These are phyloP conservation scores for Chalcosyrphus nemorum DNA, from an alignment of 2,888 invertebrate genomes.

Conservation along the genomic window DNA sequence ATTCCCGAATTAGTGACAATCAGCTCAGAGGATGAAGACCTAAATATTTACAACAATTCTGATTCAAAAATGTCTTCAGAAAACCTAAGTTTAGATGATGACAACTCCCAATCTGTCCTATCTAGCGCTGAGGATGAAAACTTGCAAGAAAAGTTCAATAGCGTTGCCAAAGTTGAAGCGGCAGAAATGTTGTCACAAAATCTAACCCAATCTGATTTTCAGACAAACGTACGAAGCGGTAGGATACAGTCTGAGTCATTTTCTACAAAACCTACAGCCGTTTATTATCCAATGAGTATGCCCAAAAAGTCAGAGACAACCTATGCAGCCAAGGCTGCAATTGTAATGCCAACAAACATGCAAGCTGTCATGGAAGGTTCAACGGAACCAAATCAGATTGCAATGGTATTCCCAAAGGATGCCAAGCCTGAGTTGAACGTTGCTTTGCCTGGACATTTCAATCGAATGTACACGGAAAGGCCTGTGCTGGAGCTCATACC, in stretches of 20 bases:
- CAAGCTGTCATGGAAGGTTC: not conserved
- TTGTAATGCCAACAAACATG: constrained; percentile 43
- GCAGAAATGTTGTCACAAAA: constrained; percentile 3
- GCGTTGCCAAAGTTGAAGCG: not conserved
- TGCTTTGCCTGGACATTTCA: constrained; percentile 47
- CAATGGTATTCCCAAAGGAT: constrained; percentile 59
- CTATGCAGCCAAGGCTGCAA: not conserved
- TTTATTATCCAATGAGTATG: constrained; percentile 50
- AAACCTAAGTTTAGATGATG: not conserved
- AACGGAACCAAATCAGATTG: constrained; percentile 8
- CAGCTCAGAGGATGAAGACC: not conserved
- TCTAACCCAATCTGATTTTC: not conserved
- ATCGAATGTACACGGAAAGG: constrained; percentile 36
- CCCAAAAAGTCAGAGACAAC: not conserved
- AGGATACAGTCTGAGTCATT: not conserved
- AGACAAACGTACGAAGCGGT: not conserved
- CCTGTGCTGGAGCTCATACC: no score
- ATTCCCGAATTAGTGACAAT: not conserved
- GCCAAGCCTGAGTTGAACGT: constrained; percentile 24
- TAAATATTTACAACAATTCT: not conserved
- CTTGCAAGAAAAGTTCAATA: constrained; percentile 8
- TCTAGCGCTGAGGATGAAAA: constrained; percentile 5
- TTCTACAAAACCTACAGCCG: not conserved
- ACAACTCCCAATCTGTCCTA: no score
- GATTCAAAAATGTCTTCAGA: not conserved